These are phyloP conservation scores for Hystrix cristata DNA, from an alignment of 2,113 vertebrate species.

Conservation along the genomic window DNA sequence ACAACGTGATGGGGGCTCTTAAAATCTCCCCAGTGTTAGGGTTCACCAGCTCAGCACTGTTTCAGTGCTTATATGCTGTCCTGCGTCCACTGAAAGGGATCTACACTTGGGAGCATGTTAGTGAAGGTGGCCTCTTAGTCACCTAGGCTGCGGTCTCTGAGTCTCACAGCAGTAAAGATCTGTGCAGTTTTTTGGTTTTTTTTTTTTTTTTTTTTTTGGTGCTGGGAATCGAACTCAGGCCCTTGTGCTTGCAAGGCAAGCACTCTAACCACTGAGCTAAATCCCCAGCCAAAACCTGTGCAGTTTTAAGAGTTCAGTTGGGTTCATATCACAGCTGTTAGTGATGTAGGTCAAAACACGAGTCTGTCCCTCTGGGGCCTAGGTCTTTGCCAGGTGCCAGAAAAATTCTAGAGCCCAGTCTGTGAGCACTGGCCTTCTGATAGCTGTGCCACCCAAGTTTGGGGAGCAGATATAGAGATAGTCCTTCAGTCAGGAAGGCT, in stretches of 20 bases:
- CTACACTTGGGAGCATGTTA: background rate
- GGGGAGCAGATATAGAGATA: background rate
- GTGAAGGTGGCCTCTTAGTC: background rate
- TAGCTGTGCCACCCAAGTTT: background rate
- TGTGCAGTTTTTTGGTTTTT: background rate
- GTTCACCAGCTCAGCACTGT: too few species aligned
- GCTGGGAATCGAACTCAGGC: too few species aligned
- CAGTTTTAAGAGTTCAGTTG: background rate
- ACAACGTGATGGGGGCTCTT: background rate
- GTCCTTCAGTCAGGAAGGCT: background rate
- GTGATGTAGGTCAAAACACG: background rate
- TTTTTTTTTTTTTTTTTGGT: too few species aligned
- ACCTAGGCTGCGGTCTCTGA: background rate
- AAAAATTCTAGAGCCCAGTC: background rate
- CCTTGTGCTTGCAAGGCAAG: too few species aligned
- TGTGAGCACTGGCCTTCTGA: background rate
- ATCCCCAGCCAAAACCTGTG: background rate
- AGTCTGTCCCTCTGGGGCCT: background rate
- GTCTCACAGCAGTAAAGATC: background rate
- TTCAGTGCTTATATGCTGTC: background rate
- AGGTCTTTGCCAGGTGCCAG: background rate
- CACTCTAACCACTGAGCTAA: background rate
- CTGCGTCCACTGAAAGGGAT: background rate
- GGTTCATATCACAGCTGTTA: background rate
- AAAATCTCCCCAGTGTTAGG: background rate